Base-by-base conservation (phyloP, 2,797 vertebrate species). In the Rhadinocentrus ornatus region DNA sequence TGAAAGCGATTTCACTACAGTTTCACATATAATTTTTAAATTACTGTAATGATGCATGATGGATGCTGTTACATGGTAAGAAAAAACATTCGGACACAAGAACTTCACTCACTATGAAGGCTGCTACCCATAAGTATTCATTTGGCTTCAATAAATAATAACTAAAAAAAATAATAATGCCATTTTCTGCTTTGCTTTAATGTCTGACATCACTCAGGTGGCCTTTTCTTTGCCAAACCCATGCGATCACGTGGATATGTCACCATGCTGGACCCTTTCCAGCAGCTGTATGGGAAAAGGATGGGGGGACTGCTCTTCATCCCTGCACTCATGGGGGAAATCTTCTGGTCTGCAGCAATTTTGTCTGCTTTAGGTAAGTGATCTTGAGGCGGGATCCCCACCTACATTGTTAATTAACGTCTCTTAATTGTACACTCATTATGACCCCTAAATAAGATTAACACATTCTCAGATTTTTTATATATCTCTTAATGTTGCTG, bases 341-440 rank as follows among this genome's bases (percentile, higher is more conserved):
- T 99, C 91, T 99, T 99, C 93, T 99, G 98, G 98, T 98, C 98
- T 48, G 97, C 97, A 22, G 97, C 98, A 66, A 98, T 99, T 89
- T 94, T 99, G 75, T 98, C 97, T 66, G 98, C 98, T 18, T 91
- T 99, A 85, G 98, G 98, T 99, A 94, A 87, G 94, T 68, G 54
- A 63, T 61, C 41, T 24, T 3, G 11, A 15, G 12, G 24, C 15
- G 24, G 52, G 26, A 54, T 16, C 15, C 26, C 26, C 22, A 26
- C 22, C 48, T 52, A 22, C 11, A 13, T 26, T 4, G 3, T 26
- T 52, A 4, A 22, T 48, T 13, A 26, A 52, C n/a, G 44, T 7
- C 24, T 15, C 22, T 11, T 22, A 2, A 2, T 6, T 12, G 18
- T 13, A 5, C 57, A 46, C 4, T 54, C 1, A 56, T 26, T 10